Conservation (phyloP, 1,140 invertebrate genomes). For the Drosophila takahashii region DNA sequence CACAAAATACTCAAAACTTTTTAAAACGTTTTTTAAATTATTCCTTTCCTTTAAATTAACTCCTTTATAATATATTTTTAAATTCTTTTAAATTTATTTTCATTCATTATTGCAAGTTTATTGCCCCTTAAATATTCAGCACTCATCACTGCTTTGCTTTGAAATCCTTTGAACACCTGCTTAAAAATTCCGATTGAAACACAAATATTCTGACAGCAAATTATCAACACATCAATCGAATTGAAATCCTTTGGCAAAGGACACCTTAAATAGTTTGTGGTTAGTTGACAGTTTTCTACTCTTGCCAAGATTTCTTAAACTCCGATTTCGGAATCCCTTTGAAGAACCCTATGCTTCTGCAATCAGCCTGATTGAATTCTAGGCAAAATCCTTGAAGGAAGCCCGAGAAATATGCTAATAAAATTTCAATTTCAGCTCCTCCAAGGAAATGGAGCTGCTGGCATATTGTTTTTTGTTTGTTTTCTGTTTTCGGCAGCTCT, state of each 20-base stretch:
- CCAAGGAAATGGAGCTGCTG: neutral
- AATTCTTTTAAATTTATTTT: too few species aligned
- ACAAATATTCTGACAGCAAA: neutral
- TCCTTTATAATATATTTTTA: too few species aligned
- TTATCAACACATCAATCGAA: neutral
- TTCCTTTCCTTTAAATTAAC: neutral
- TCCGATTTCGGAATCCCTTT: neutral
- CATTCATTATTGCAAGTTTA: too few species aligned
- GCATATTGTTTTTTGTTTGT: conserved; percentile 1
- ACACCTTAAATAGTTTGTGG: neutral
- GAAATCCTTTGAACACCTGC: neutral
- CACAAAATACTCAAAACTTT: too few species aligned
- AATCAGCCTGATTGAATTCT: conserved; percentile 10
- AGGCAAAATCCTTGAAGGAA: neutral
- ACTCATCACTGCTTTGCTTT: neutral
- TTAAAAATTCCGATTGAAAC: neutral
- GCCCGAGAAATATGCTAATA: conserved; percentile 7
- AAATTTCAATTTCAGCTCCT: conserved; percentile 3
- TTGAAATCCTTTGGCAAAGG: neutral
- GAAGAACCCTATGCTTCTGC: neutral
- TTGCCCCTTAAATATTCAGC: too few species aligned
- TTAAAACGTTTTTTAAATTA: neutral
- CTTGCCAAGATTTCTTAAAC: neutral
- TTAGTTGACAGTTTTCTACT: neutral
- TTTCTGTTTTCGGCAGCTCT: conserved; percentile 13